A percentile compares a stretch with the other conserved stretches of the same genome.
Evolutionary conservation across 1,140 invertebrate species (phyloP).

Genomic region (Drosophila littoralis): DNA sequence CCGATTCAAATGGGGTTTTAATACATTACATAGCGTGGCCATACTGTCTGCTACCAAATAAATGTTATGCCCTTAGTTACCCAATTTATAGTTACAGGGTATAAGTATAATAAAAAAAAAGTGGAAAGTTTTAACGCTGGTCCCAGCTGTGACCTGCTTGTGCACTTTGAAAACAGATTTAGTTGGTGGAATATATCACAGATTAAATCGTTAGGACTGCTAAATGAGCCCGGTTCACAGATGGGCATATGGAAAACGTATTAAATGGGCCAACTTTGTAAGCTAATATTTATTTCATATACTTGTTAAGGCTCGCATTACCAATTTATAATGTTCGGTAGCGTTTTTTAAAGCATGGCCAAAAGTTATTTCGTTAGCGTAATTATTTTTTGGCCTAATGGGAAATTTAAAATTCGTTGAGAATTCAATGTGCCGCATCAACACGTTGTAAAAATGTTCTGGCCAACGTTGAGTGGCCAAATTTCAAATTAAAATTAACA

Average conservation of each 20-base stretch:
- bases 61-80: not conserved
- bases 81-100: conserved; percentile 1
- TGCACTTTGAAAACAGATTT: conserved; percentile 38
- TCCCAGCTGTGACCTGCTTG: conserved; percentile 53
- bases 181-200: conserved; percentile 2
- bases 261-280: not conserved
- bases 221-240: not conserved
- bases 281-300: too few relatives aligned
- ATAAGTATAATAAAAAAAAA: conserved; percentile 10
- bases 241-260: not conserved
- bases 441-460: conserved; percentile 73
- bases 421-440: conserved; percentile 75
- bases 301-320: too few relatives aligned
- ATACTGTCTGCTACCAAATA: too few relatives aligned
- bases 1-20: too few relatives aligned
- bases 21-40: too few relatives aligned
- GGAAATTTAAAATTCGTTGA: conserved; percentile 32
- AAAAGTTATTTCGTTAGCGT: conserved; percentile 7
- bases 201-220: conserved; percentile 1
- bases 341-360: not conserved
- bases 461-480: conserved; percentile 74
- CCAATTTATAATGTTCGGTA: too few relatives aligned
- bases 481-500: conserved; percentile 82
- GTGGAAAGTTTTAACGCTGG: conserved; percentile 43
- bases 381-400: conserved; percentile 6